Evolutionary conservation across 2,888 invertebrate species (phyloP), one percentile per base, ranked within the genome.

Genomic region (Subacronicta megacephala): DNA sequence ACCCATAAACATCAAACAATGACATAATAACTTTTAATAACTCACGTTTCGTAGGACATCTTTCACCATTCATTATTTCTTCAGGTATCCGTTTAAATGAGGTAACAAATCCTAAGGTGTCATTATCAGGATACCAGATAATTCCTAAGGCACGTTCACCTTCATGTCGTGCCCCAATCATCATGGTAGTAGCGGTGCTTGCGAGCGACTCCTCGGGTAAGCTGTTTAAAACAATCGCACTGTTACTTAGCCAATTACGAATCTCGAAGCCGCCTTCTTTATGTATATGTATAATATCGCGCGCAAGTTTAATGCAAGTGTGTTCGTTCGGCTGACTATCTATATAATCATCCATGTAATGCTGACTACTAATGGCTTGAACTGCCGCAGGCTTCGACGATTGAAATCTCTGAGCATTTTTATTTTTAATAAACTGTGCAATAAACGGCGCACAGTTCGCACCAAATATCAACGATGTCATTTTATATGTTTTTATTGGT

Each of bases 11-110:
- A 20, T 45, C 44, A 35, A 45, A 45, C n/a, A 45, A 16, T 13
- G 44, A 45, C 44, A 45, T 45, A 20, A 45, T 45, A 4, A 45
- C 33, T 12, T 13, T n/a, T 45, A 45, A 20, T 7, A 45, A 10
- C 13, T 35, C 18, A 1, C 44, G 35, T 13, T 45, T 45, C 1
- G 44, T 45, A 13, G 44, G 44, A 17, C 44, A 16, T 13, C 35
- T n/a, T 29, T 2, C 18, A 33, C 35, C 44, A 35, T 45, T 33
- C 5, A 35, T 20, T 18, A 45, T 35, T 15, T 20, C 16, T 35
- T 45, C 20, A 20, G 44, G 20, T 20, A 45, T 45, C 1, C 44
- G 44, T 35, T 45, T 45, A n/a, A 45, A 45, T 2, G 44, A 35
- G 1, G 16, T 16, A 18, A 16, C 44, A 20, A 45, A 35, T 0